A percentile compares a stretch with the other conserved stretches of the same genome.
These are phyloP conservation scores for Pachymerium ferrugineum DNA, from an alignment of 2,888 invertebrate genomes.

Conservation along the genomic window DNA sequence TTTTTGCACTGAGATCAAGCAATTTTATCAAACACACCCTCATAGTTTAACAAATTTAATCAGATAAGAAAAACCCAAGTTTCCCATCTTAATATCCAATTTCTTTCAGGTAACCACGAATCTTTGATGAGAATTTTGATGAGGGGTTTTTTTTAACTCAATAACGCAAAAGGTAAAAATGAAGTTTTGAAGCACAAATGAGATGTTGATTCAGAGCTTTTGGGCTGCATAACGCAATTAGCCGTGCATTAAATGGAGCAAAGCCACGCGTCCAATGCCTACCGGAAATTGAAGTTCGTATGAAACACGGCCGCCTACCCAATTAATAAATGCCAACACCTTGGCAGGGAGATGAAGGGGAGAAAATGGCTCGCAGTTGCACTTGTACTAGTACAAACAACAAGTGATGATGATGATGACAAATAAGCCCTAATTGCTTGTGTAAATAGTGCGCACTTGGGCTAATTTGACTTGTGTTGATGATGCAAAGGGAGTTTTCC, in stretches of 20 bases:
- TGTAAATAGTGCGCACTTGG: not conserved
- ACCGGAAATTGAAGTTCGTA: not conserved
- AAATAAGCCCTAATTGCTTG: not conserved
- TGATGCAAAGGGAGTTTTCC: not conserved
- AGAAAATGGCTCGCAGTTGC: not conserved
- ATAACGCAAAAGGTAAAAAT: not conserved
- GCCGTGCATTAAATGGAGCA: not conserved
- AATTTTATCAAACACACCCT: too few relatives aligned
- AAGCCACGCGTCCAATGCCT: not conserved
- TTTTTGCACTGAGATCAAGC: too few relatives aligned
- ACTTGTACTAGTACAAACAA: not conserved
- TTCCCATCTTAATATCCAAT: not conserved
- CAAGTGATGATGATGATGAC: not conserved
- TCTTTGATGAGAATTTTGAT: too few relatives aligned
- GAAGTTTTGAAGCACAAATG: not conserved
- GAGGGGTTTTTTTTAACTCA: not conserved
- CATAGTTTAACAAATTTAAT: not conserved
- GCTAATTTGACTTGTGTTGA: not conserved
- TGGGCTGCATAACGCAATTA: not conserved
- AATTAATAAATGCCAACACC: not conserved
- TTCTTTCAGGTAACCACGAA: too few relatives aligned
- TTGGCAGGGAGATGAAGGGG: not conserved
- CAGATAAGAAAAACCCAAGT: not conserved
- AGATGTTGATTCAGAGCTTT: not conserved
- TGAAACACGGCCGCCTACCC: not conserved